Conservation (phyloP, 2,888 invertebrate genomes). For the Rhynchonema sp. region DNA sequence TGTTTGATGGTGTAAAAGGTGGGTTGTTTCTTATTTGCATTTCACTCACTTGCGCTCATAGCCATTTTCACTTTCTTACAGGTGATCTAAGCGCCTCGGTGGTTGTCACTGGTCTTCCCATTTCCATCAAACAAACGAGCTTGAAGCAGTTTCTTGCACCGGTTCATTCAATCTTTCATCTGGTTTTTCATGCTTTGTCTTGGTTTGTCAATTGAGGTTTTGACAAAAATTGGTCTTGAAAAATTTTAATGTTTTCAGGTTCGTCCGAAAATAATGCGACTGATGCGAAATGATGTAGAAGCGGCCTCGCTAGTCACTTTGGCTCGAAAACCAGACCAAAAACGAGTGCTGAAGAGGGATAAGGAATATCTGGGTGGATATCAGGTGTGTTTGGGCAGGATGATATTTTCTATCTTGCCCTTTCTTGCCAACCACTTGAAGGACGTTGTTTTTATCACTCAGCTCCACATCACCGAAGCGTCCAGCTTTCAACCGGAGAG, state of each 20-base stretch:
- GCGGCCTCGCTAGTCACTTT: conserved; percentile 16
- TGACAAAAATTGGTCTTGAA: not conserved
- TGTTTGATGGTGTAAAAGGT: conserved; percentile 16
- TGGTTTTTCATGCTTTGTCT: not conserved
- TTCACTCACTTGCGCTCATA: too few relatives aligned
- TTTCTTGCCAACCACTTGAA: too few relatives aligned
- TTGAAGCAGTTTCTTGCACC: conserved; percentile 23
- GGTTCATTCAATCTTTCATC: conserved; percentile 15
- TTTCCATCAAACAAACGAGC: conserved; percentile 16
- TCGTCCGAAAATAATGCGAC: conserved; percentile 5
- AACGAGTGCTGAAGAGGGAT: conserved; percentile 14
- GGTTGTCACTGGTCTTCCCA: conserved; percentile 17
- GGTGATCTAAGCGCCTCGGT: conserved; percentile 18
- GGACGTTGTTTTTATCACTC: too few relatives aligned
- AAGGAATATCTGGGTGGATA: conserved; percentile 20
- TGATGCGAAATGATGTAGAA: conserved; percentile 10
- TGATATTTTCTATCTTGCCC: too few relatives aligned
- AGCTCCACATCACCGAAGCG: too few relatives aligned
- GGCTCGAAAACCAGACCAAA: conserved; percentile 16
- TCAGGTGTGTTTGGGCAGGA: conserved; percentile 10
- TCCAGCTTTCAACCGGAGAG: not conserved
- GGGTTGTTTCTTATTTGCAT: not conserved
- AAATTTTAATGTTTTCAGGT: not conserved
- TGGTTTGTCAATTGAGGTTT: not conserved
- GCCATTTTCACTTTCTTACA: conserved; percentile 6